These are phyloP conservation scores for Scotopteryx bipunctaria DNA, from an alignment of 2,888 invertebrate genomes.

Conservation along the genomic window DNA sequence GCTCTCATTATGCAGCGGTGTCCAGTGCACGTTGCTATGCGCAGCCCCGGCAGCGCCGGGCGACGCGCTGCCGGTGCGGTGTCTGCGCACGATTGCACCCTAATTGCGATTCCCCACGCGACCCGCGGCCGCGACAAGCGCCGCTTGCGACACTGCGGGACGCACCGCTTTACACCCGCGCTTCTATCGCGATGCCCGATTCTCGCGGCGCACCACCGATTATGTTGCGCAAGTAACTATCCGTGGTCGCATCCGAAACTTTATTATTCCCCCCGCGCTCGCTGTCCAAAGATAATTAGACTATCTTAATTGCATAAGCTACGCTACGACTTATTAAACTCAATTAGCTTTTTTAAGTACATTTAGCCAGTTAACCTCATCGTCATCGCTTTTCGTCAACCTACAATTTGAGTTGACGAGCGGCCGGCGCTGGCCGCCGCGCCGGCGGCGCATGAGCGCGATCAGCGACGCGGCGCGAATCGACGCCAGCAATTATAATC, in stretches of 20 bases:
- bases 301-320: constrained; percentile 64
- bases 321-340: constrained; percentile 23
- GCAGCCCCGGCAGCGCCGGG: constrained; percentile 28
- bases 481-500: constrained; percentile 12
- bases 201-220: constrained; percentile 58
- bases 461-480: constrained; percentile 12
- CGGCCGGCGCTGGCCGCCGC: constrained; percentile 14
- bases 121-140: constrained; percentile 36
- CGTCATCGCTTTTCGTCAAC: constrained; percentile 41
- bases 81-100: constrained; percentile 23
- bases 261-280: constrained; percentile 54
- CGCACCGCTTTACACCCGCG: constrained; percentile 15
- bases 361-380: constrained; percentile 29
- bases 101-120: constrained; percentile 40
- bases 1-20: constrained; percentile 39
- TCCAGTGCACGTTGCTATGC: constrained; percentile 46
- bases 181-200: constrained; percentile 48
- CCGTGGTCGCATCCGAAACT: constrained; percentile 47
- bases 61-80: constrained; percentile 16
- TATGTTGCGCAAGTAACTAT: constrained; percentile 65
- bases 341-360: constrained; percentile 32
- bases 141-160: constrained; percentile 42
- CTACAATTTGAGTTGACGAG: constrained; percentile 43
- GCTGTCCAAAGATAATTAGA: constrained; percentile 44
- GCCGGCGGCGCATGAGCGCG: background rate